phyloP scores from a whole-genome alignment of 2,888 invertebrate species.

The Euzetes globulus region DNA sequence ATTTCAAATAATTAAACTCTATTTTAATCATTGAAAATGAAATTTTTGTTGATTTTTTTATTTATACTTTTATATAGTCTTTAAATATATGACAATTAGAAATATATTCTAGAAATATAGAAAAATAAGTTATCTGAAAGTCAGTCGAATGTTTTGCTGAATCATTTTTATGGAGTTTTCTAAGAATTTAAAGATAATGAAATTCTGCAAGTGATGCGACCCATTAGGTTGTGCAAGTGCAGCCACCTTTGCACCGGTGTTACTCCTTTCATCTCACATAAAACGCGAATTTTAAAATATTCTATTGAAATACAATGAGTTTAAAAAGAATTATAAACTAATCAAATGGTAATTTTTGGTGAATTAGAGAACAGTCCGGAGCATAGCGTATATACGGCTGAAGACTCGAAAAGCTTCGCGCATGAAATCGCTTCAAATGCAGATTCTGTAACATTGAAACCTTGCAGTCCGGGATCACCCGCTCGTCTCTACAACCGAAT shows the following conservation, averaged over 20 bases:
- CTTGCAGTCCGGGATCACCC: slow-evolving; percentile 38
- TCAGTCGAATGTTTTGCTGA: background rate
- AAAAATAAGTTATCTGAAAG: too few relatives aligned
- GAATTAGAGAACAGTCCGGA: slow-evolving; percentile 41
- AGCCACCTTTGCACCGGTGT: background rate
- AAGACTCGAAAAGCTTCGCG: slow-evolving; percentile 30
- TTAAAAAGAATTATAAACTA: too few relatives aligned
- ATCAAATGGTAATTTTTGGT: background rate
- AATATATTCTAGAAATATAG: too few relatives aligned
- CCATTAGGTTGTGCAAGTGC: background rate
- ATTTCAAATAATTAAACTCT: too few relatives aligned
- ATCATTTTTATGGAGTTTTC: background rate
- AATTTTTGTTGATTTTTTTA: too few relatives aligned
- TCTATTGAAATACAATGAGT: too few relatives aligned
- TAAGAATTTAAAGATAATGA: background rate
- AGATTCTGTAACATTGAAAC: slow-evolving; percentile 34
- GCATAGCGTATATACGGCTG: slow-evolving; percentile 41
- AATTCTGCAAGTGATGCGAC: background rate
- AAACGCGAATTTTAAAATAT: too few relatives aligned
- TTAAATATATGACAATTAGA: too few relatives aligned
- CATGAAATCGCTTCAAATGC: slow-evolving; percentile 32
- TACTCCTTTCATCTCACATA: background rate
- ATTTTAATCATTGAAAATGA: too few relatives aligned
- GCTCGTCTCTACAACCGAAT: slow-evolving; percentile 36
- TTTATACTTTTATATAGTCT: too few relatives aligned